phyloP scores from a whole-genome alignment of 2,888 invertebrate genomes.

The Drosophila mettleri region DNA sequence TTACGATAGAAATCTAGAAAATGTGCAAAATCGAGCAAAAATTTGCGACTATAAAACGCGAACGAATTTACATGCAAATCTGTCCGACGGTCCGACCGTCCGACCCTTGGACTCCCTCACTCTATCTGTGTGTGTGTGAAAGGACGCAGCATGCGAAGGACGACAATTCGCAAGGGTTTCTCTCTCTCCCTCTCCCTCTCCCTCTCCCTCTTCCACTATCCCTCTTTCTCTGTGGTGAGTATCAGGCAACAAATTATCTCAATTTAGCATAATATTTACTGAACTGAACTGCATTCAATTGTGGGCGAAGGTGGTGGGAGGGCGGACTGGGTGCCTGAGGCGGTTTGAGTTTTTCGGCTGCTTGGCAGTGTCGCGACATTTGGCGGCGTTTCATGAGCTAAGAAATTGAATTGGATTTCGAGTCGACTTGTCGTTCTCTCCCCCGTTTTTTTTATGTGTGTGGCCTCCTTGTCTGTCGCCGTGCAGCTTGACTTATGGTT shows the following conservation, averaged over 20 bases:
- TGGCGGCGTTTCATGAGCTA: conserved; percentile 68
- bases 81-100: conserved; percentile 21
- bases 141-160: conserved; percentile 17
- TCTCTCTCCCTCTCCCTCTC: not conserved
- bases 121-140: not conserved
- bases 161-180: conserved; percentile 24
- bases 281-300: conserved; percentile 75
- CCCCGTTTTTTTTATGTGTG: conserved; percentile 14
- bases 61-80: conserved; percentile 77
- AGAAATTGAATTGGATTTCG: conserved; percentile 74
- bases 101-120: not conserved
- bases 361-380: conserved; percentile 51
- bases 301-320: conserved; percentile 13
- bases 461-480: conserved; percentile 17
- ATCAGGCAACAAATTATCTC: conserved; percentile 77
- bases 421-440: conserved; percentile 33
- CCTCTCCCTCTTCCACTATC: not conserved
- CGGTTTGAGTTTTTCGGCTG: conserved; percentile 25
- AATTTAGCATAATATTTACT: conserved; percentile 78
- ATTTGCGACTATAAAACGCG: conserved; percentile 76
- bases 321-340: not conserved
- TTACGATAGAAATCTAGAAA: conserved; percentile 77
- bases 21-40: conserved; percentile 78
- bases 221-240: conserved; percentile 24
- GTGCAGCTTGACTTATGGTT: conserved; percentile 61